Percentiles rank a stretch among this genome's conserved stretches.
phyloP scores from a whole-genome alignment of 2,888 invertebrate genomes.

The Timandra comae region DNA sequence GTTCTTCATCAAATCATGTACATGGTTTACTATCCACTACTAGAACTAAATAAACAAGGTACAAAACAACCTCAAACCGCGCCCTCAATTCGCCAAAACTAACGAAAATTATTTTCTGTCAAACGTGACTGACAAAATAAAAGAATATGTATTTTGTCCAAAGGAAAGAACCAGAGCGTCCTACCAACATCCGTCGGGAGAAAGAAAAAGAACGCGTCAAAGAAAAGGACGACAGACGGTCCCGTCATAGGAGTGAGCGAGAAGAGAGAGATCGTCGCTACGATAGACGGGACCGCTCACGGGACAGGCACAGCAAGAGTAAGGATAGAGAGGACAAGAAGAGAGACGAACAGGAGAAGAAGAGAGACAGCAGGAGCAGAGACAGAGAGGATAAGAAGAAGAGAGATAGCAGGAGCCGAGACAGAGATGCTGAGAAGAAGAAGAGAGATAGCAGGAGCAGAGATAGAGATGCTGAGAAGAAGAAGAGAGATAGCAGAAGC shows the following conservation, averaged over 20 bases:
- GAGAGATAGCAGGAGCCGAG: conserved; percentile 6
- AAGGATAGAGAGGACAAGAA: conserved; percentile 9
- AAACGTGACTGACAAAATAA: no score
- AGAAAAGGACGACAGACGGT: conserved; percentile 24
- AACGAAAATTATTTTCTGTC: no score
- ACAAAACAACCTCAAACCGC: no score
- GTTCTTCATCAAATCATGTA: no score
- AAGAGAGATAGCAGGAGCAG: conserved; percentile 6
- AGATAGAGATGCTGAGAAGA: neutral
- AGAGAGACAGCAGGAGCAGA: conserved; percentile 2
- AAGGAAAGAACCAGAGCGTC: conserved; percentile 34
- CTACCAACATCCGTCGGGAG: conserved; percentile 30
- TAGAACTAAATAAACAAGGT: no score
- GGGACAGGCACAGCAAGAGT: no score
- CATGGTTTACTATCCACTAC: no score
- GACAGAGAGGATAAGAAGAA: conserved; percentile 13
- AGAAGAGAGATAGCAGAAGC: conserved; percentile 5
- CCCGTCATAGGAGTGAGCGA: conserved; percentile 23
- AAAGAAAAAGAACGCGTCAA: conserved; percentile 23
- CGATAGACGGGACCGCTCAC: conserved; percentile 12
- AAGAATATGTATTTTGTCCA: no score
- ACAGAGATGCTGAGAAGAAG: conserved; percentile 1
- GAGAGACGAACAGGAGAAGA: conserved; percentile 4
- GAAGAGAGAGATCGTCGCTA: conserved; percentile 19
- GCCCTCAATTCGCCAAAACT: no score